A percentile compares a stretch with the other conserved stretches of the same genome.
Conservation (phyloP, 2,797 vertebrate genomes). For the Clarias pachynema region DNA sequence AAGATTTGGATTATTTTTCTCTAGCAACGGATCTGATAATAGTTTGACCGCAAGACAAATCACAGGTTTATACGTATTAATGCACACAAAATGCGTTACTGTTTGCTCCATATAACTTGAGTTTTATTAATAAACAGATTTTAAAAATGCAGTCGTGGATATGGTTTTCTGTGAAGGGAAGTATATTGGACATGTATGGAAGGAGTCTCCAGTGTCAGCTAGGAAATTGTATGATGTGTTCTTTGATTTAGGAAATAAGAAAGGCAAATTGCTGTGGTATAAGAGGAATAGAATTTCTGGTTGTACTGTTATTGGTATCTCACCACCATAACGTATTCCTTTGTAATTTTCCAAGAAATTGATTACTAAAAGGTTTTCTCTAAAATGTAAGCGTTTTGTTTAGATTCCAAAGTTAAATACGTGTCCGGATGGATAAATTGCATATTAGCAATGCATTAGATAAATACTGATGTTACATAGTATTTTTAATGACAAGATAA, state of each 20-base stretch:
- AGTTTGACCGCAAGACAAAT: not conserved
- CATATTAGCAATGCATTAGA: not conserved
- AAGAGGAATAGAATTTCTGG: not conserved
- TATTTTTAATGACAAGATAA: not conserved
- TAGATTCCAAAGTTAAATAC: not conserved
- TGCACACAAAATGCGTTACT: not conserved
- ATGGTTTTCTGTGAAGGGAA: not conserved
- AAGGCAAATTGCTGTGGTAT: not conserved
- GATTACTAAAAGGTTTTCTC: not conserved
- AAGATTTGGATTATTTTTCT: not conserved
- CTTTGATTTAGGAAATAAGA: not conserved
- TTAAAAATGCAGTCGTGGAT: not conserved
- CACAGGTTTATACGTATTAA: not conserved
- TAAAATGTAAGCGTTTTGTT: not conserved
- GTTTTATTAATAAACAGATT: not conserved
- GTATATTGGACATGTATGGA: not conserved
- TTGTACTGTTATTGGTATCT: too few relatives aligned
- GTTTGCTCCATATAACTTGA: not conserved
- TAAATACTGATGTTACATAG: not conserved
- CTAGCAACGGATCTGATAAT: not conserved
- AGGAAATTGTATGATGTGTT: not conserved
- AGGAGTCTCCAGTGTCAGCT: not conserved
- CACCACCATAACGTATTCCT: not conserved
- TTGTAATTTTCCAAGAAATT: not conserved
- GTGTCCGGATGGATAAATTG: not conserved